Evolutionary conservation across 1,140 invertebrate genomes (phyloP).

Genomic region (Listronotus bonariensis): DNA sequence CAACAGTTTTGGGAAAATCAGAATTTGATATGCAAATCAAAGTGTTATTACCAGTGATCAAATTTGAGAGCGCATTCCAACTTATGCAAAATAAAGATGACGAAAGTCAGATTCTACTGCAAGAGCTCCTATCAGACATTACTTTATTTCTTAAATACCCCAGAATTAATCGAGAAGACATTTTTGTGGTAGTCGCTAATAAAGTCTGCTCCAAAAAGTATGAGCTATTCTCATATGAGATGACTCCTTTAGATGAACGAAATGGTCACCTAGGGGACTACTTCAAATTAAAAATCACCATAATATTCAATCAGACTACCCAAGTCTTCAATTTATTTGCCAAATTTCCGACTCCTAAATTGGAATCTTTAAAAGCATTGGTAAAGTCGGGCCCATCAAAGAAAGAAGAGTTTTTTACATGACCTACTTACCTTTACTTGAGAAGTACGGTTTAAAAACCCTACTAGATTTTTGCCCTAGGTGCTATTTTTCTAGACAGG

Average conservation of each 20-base stretch:
- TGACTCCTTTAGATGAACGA: background rate
- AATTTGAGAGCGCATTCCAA: background rate
- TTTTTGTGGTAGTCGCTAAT: background rate
- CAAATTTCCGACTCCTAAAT: constrained; percentile 11
- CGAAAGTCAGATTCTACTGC: background rate
- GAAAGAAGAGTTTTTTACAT: constrained; percentile 20
- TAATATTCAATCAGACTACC: background rate
- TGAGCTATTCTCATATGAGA: background rate
- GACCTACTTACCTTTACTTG: background rate
- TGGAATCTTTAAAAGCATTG: too few species aligned
- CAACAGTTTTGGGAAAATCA: background rate
- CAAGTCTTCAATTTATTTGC: constrained; percentile 7
- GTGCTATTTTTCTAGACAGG: constrained; percentile 15
- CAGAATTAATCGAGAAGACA: constrained; percentile 9
- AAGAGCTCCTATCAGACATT: background rate
- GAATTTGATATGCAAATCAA: background rate
- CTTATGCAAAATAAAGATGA: background rate
- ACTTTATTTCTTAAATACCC: constrained; percentile 7
- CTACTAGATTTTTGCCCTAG: constrained; percentile 14
- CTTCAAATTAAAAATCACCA: constrained; percentile 11
- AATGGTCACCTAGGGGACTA: constrained; percentile 21
- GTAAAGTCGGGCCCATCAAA: background rate
- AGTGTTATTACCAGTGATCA: constrained; percentile 5
- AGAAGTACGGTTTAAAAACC: background rate
- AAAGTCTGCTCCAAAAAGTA: constrained; percentile 2